Evolutionary conservation across 1,140 invertebrate species (phyloP).

Genomic region (Lasioglossum baleicum): DNA sequence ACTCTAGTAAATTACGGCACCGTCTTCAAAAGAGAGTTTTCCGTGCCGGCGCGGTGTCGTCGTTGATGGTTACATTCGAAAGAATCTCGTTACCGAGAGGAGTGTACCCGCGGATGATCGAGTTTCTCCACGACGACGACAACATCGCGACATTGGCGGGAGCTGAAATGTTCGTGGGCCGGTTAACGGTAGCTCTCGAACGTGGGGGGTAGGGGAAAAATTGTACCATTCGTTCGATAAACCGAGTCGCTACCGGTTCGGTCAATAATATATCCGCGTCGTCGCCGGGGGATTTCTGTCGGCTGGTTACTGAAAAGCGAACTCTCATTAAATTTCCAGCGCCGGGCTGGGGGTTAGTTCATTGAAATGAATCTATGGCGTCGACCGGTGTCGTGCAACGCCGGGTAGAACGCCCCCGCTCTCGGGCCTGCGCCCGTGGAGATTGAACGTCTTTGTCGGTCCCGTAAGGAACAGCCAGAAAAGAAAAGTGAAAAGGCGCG

Average conservation of each 20-base stretch:
- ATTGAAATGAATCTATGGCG: slow-evolving; percentile 73
- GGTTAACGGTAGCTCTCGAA: background rate
- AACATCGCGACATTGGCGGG: background rate
- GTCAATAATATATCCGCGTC: slow-evolving; percentile 51
- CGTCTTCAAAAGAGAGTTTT: background rate
- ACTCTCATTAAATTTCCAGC: slow-evolving; percentile 75
- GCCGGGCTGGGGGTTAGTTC: slow-evolving; percentile 59
- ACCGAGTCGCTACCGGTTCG: background rate
- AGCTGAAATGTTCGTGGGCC: background rate
- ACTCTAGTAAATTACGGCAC: slow-evolving; percentile 9
- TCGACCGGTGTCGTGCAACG: slow-evolving; percentile 20
- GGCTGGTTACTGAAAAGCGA: slow-evolving; percentile 58
- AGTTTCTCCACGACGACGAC: background rate
- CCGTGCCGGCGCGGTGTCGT: background rate
- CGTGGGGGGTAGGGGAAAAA: slow-evolving; percentile 6
- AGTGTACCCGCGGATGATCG: slow-evolving; percentile 17
- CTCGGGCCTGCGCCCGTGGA: background rate
- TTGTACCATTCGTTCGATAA: slow-evolving; percentile 23
- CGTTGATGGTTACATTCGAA: background rate
- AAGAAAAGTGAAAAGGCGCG: slow-evolving; percentile 24
- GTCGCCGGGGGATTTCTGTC: slow-evolving; percentile 7
- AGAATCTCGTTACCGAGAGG: slow-evolving; percentile 16
- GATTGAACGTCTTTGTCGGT: slow-evolving; percentile 30
- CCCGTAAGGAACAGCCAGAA: background rate
- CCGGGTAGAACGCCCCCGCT: slow-evolving; percentile 14